phyloP scores from a whole-genome alignment of 2,888 invertebrate genomes.

The Holacanthella duospinosa region DNA sequence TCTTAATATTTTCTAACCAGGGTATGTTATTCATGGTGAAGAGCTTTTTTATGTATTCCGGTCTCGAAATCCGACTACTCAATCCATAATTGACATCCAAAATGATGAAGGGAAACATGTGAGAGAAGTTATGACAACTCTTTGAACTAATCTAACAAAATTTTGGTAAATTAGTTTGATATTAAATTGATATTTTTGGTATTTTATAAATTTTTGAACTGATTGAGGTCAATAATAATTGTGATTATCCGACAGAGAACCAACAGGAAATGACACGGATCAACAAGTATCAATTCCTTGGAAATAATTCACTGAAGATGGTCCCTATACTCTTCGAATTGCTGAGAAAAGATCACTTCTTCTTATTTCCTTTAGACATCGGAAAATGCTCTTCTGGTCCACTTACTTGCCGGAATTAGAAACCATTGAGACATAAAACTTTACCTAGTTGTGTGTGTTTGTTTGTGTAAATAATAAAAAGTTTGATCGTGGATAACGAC shows the following conservation, averaged over 20 bases:
- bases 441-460: too few species aligned
- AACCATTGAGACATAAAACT: too few species aligned
- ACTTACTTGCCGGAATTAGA: slow-evolving; percentile 16
- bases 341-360: slow-evolving; percentile 17
- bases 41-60: slow-evolving; percentile 31
- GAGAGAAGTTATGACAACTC: slow-evolving; percentile 24
- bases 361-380: slow-evolving; percentile 23
- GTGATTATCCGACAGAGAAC: background rate
- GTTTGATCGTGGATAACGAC: too few species aligned
- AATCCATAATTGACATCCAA: slow-evolving; percentile 23
- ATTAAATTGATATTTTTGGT: too few species aligned
- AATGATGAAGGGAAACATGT: slow-evolving; percentile 26
- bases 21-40: slow-evolving; percentile 29
- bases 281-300: slow-evolving; percentile 11
- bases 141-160: slow-evolving; percentile 30
- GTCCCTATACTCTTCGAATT: slow-evolving; percentile 25
- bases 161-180: slow-evolving; percentile 20
- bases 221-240: too few species aligned
- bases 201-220: too few species aligned
- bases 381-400: slow-evolving; percentile 32
- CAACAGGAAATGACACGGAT: background rate
- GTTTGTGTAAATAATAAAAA: too few species aligned
- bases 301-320: slow-evolving; percentile 20
- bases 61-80: slow-evolving; percentile 25
- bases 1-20: background rate